A percentile compares a stretch with the other conserved stretches of the same genome.
These are phyloP conservation scores for Cynocephalus volans DNA, from an alignment of 2,113 vertebrate species.

Conservation along the genomic window DNA sequence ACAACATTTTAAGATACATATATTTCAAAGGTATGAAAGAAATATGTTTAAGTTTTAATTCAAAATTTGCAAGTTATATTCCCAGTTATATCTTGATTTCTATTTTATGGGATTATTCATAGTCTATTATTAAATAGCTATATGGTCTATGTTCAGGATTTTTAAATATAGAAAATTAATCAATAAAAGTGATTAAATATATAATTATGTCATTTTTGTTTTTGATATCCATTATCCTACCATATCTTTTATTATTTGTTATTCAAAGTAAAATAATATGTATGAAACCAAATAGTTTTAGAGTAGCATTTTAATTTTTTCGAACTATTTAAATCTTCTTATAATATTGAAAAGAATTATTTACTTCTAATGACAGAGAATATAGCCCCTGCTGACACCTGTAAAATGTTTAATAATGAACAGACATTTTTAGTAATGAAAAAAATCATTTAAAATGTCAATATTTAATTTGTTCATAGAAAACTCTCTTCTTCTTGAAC, in stretches of 20 bases:
- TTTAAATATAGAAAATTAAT: constrained; percentile 18
- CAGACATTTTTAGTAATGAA: constrained; percentile 51
- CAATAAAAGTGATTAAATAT: neutral
- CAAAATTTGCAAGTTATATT: neutral
- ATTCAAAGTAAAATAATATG: constrained; percentile 63
- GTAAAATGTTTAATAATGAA: constrained; percentile 60
- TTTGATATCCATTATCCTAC: constrained; percentile 25
- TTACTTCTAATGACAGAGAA: constrained; percentile 66
- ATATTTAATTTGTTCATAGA: constrained; percentile 31
- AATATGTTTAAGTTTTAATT: neutral
- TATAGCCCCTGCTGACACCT: neutral
- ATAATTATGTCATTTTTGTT: neutral
- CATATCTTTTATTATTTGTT: constrained; percentile 37
- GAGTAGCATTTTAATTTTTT: neutral
- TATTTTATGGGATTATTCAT: neutral
- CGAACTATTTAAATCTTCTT: constrained; percentile 42
- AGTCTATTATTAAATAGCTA: neutral
- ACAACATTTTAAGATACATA: neutral
- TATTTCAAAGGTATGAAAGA: neutral
- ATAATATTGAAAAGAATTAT: constrained; percentile 61
- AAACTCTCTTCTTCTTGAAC: neutral
- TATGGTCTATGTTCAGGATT: neutral
- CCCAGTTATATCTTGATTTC: neutral
- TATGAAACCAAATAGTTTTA: constrained; percentile 48
- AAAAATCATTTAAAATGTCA: constrained; percentile 61